Base-by-base conservation (phyloP, 2,797 vertebrate genomes). In the Parauchenoglanis ngamensis region DNA sequence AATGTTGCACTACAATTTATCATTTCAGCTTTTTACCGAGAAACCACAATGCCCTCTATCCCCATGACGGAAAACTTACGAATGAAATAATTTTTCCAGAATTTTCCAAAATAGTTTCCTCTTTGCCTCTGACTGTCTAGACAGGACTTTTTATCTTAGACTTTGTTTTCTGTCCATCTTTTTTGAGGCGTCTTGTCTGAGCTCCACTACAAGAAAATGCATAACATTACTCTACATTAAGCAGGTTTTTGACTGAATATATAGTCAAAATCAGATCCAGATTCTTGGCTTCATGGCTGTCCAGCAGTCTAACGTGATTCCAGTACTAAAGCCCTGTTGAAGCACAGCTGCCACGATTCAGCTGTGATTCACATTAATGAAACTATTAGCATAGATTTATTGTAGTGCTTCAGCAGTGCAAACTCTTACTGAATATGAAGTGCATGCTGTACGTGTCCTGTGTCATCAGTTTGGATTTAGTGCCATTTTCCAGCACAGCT, bases 381-480 rank as follows among this genome's bases (percentile, higher is more conserved):
- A 78, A 35, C 56, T 52, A 54, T 80, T 61, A 46, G 25, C 28
- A 13, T 13, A 84, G 68, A n/a, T 84, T 81, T 76, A 87, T 89
- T 70, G 67, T 68, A 56, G 83, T 28, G 80, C 59, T 88, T 52
- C 25, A 70, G 67, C 79, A 76, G 35, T 35, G 35, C 35, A 84
- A 59, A 8, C 46, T 81, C 82, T 65, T 78, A 63, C 13, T 49
- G 80, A 23, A 31, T 57, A 7, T 65, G 7, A 73, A 85, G 76
- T 85, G 68, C 54, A 61, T 25, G 15, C 76, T 72, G 40, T 46
- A 76, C 40, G 21, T 85, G 77, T 77, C 76, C 86, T 76, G 25
- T 89, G 88, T 88, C 28, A 87, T 54, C n/a, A 3, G 6, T 61
- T 85, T 56, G 67, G 49, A 67, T 84, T 83, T 87, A 65, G 40